These are phyloP conservation scores for Spicauda simplicius DNA, from an alignment of 2,888 invertebrate species.

Conservation along the genomic window DNA sequence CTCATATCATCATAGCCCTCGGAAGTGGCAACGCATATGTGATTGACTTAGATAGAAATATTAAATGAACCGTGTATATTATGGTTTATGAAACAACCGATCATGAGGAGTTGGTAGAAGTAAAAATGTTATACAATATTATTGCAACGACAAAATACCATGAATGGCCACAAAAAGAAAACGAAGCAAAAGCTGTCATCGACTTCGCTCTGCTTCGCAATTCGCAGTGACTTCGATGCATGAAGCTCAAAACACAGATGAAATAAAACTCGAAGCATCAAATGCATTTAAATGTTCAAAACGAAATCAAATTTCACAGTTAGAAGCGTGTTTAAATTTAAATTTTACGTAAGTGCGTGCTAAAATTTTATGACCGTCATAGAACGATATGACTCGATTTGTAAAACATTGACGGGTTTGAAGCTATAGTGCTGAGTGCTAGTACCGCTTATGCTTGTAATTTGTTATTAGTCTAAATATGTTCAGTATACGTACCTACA, in stretches of 20 bases:
- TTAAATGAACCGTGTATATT: no score
- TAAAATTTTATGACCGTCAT: constrained; percentile 25
- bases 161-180: no score
- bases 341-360: neutral
- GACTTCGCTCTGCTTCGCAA: neutral
- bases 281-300: constrained; percentile 19
- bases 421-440: neutral
- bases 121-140: no score
- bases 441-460: neutral
- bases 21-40: no score
- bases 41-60: no score
- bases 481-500: no score
- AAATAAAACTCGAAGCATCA: constrained; percentile 7
- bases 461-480: no score
- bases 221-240: neutral
- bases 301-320: constrained; percentile 22
- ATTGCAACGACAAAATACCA: no score
- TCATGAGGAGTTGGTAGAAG: no score
- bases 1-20: no score
- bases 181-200: no score
- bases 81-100: no score
- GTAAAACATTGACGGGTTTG: neutral
- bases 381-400: neutral
- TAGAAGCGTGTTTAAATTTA: constrained; percentile 11
- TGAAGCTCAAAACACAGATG: neutral